Base-by-base conservation (phyloP, 2,888 invertebrate species). In the Ophion costatus region DNA sequence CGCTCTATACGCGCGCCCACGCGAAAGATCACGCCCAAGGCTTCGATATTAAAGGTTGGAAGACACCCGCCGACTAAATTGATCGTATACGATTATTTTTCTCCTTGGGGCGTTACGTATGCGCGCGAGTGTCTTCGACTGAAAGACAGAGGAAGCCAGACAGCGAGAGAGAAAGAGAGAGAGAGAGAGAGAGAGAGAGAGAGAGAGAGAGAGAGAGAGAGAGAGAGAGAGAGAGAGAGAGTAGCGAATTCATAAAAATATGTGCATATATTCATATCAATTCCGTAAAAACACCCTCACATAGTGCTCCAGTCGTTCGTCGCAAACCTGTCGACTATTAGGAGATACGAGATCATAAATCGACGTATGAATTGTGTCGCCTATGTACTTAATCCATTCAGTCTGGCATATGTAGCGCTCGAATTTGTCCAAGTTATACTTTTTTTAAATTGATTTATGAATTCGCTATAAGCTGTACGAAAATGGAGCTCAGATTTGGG, bases 1-100 rank as follows among this genome's bases (percentile, higher is more conserved):
- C 87, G 86, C 29, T 45, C 45, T 45, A 45, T 42, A 61, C 10
- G 59, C 91, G 89, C 92, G 88, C 92, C 92, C 90, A 92, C 92
- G 90, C 88, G 45, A 71, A 11, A 61, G 71, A 79, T 77, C 71
- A 76, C 57, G 84, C 70, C 86, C 88, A 86, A 87, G 83, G 87
- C 82, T 84, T 82, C 81, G 80, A 85, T 88, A 85, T 88, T 82
- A 86, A 45, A 84, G 82, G 85, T 87, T 84, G 82, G 80, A 86
- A 87, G 85, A 87, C 83, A 80, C 84, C 84, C 84, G 84, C 51
- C 63, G 80, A 80, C 83, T 80, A 85, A 85, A 87, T 82, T 84
- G 86, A 86, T 82, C 84, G 84, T 75, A 79, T 82, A 82, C 84
- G 84, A 84, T 82, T 82, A 84, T 79, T 76, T 75, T 75, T 74